Conservation (phyloP, 2,113 vertebrate genomes). For the Dryoscopus gambensis region DNA sequence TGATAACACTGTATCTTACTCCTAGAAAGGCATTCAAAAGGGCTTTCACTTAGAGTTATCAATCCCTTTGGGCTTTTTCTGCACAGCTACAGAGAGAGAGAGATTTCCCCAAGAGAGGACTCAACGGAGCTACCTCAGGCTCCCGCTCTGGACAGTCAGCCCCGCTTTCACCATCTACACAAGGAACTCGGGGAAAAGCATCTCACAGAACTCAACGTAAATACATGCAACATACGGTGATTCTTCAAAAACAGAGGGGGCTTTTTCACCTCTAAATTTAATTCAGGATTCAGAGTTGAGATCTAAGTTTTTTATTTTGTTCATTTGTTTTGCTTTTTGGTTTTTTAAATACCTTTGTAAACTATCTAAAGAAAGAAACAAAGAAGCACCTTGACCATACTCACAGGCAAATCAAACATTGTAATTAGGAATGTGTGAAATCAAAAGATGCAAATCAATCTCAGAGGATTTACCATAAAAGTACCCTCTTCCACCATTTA, state of each 20-base stretch:
- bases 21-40: neutral
- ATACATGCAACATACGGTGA: neutral
- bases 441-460: neutral
- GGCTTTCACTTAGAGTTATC: neutral
- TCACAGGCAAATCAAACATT: neutral
- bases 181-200: neutral
- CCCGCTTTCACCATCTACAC: rapidly evolving
- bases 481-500: neutral
- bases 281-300: neutral
- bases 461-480: neutral
- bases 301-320: neutral
- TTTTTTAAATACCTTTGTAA: neutral
- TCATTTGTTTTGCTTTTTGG: neutral
- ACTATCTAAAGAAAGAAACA: neutral
- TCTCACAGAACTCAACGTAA: neutral
- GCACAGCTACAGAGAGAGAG: neutral
- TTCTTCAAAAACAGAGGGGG: neutral
- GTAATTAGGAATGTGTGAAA: neutral
- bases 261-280: neutral
- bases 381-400: neutral
- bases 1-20: neutral
- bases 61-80: neutral
- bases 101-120: neutral
- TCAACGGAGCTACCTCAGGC: neutral
- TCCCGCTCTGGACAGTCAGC: rapidly evolving